Conservation (phyloP, 2,797 vertebrate genomes). For the Arrhamphus sclerolepis region DNA sequence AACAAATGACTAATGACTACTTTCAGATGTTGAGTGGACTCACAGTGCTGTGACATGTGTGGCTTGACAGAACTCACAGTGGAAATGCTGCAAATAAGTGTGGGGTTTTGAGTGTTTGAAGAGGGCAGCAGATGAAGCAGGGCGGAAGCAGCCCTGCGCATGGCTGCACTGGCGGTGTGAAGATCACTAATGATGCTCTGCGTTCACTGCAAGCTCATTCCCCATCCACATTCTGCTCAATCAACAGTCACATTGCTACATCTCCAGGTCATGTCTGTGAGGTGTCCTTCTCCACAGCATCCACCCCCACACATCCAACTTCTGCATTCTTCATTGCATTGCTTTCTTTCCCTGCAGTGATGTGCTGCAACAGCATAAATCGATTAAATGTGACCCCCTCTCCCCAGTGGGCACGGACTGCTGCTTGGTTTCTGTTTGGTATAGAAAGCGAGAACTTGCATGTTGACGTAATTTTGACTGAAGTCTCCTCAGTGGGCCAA, state of each 20-base stretch:
- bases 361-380: conserved; percentile 57
- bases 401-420: conserved; percentile 5
- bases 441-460: conserved; percentile 67
- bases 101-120: conserved; percentile 6
- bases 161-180: no score
- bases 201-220: conserved; percentile 62
- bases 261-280: conserved; percentile 50
- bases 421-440: conserved; percentile 68
- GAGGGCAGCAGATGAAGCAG: conserved; percentile 56
- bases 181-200: conserved; percentile 48
- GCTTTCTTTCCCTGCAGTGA: conserved; percentile 42
- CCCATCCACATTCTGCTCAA: conserved; percentile 59
- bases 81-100: conserved; percentile 23
- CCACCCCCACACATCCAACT: conserved; percentile 4
- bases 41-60: conserved; percentile 12
- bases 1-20: conserved; percentile 15
- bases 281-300: not conserved
- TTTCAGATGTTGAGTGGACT: conserved; percentile 14
- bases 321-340: conserved; percentile 11
- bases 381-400: conserved; percentile 42
- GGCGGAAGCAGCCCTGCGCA: conserved; percentile 71
- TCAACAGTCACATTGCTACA: conserved; percentile 59
- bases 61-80: conserved; percentile 24
- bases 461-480: conserved; percentile 44
- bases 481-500: conserved; percentile 83